phyloP scores from a whole-genome alignment of 2,888 invertebrate species.

The Nycteola revayana region DNA sequence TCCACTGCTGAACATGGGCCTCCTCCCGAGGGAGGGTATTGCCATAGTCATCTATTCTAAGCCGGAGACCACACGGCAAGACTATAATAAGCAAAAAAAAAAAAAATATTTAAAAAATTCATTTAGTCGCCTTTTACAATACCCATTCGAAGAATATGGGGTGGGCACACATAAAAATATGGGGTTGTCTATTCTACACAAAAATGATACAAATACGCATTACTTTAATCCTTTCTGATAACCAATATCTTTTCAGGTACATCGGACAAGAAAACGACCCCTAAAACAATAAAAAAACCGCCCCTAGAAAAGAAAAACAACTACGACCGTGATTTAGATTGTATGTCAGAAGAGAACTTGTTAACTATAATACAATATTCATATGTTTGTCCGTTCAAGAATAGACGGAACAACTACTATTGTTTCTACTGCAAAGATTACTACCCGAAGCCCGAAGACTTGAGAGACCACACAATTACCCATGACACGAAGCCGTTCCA shows the following conservation, averaged over 20 bases:
- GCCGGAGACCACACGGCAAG: too few relatives aligned
- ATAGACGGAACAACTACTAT: slow-evolving; percentile 68
- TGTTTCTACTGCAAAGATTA: slow-evolving; percentile 75
- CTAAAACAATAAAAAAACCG: slow-evolving; percentile 45
- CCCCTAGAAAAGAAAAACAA: slow-evolving; percentile 62
- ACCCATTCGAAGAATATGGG: too few relatives aligned
- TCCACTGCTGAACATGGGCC: too few relatives aligned
- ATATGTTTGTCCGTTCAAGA: slow-evolving; percentile 71
- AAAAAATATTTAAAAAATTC: too few relatives aligned
- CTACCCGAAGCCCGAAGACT: slow-evolving; percentile 68
- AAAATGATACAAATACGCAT: too few relatives aligned
- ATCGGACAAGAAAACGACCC: slow-evolving; percentile 27
- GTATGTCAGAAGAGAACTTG: slow-evolving; percentile 72
- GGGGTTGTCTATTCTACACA: too few relatives aligned
- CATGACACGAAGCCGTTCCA: slow-evolving; percentile 74
- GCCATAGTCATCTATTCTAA: too few relatives aligned
- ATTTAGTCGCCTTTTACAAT: too few relatives aligned
- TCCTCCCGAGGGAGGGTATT: too few relatives aligned
- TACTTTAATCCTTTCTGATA: too few relatives aligned
- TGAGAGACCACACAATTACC: slow-evolving; percentile 63
- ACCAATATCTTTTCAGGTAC: slow-evolving; percentile 34
- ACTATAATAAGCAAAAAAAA: too few relatives aligned
- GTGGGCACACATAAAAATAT: too few relatives aligned
- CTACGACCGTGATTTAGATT: slow-evolving; percentile 65
- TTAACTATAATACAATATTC: slow-evolving; percentile 71